Base-by-base conservation (phyloP, 2,888 invertebrate species). In the Agriopis leucophaearia region DNA sequence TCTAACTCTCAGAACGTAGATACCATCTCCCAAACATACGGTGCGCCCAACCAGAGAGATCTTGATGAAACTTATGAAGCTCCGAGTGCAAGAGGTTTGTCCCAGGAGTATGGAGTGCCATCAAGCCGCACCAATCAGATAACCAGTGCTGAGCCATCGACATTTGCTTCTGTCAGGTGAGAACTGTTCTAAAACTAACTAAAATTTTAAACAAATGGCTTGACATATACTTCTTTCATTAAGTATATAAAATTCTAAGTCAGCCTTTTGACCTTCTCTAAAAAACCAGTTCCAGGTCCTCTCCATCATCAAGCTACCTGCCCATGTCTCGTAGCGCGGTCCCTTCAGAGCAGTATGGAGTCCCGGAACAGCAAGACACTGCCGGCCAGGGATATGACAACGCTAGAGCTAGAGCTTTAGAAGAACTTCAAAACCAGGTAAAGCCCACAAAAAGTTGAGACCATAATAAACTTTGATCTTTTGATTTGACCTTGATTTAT, bases 91-190 rank as follows among this genome's bases (percentile, higher is more conserved):
- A 59, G 27, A 18, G n/a, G 50, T 70, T 36, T 81, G 2, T 91
- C 93, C 57, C 87, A 89, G 64, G 90, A 90, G 63, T 94, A 95
- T 70, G 94, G 94, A 40, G 91, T 88, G 15, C 94, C 95, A 35
- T 77, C 87, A 59, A 82, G 82, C 1, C 85, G 86, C 3, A 78
- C 79, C 13, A 48, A 55, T 47, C n/a, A 16, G 13, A 54, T 57
- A 47, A 38, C 40, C 15, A 16, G n/a, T 13, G 50, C 38, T 27
- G 50, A 13, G 6, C n/a, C 40, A 18, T 57, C 57, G 4, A 50
- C 59, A 9, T 40, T 50, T 50, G 50, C 50, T 40, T n/a, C 50
- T 27, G 5, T 42, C 50, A 59, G 59, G 59, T 59, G 8, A 50
- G 16, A 48, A 8, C 9, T 10, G 5, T 16, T 58, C 10, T 8